Evolutionary conservation across 2,797 vertebrate genomes (phyloP), one percentile per base, ranked within the genome.

Genomic region (Sebastiscus albofasciatus): DNA sequence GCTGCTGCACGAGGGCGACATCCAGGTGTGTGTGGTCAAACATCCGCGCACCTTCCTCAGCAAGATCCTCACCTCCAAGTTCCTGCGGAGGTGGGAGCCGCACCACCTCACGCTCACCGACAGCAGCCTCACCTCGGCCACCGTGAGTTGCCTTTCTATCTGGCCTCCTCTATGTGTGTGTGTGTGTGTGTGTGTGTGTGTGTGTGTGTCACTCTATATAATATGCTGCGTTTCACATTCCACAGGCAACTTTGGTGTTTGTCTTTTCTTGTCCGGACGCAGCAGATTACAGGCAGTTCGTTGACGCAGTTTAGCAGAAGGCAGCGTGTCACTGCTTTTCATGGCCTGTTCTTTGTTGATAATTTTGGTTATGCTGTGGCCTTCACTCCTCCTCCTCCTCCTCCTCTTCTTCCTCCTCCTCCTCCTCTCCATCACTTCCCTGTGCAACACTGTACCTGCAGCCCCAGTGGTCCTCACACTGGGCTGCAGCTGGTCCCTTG

Each of bases 1-100:
- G 91, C 96, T 99, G 86, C 97, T 99, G 81, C 98, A 98, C 92
- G 98, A 99, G 88, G 98, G 98, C 61, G 98, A 99, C 97, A 99
- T 99, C 90, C 98, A 99, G 97, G 98, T 99, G 93, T 99, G 98
- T 93, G 97, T 97, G 93, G 95, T 99, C 83, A 96, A 97, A 82
- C 98, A 99, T 95, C 98, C 98, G 36, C 96, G 98, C 93, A 98
- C 98, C 94, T 99, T 99, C 93, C 97, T 99, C 90, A 99, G 97
- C 97, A 99, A 99, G 96, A 97, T 99, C 93, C 98, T 99, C 95
- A 98, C 97, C 95, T 98, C 98, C 92, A 99, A 99, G 92, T 99
- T 98, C 91, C 92, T 99, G 93, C 95, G 98, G 91, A 93, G 98
- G 79, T 99, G 98, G 98, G 98, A 99, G 91, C 98, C 98, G 67